These are phyloP conservation scores for Chaetorhynchus papuensis DNA, from an alignment of 2,113 vertebrate genomes.

Conservation along the genomic window DNA sequence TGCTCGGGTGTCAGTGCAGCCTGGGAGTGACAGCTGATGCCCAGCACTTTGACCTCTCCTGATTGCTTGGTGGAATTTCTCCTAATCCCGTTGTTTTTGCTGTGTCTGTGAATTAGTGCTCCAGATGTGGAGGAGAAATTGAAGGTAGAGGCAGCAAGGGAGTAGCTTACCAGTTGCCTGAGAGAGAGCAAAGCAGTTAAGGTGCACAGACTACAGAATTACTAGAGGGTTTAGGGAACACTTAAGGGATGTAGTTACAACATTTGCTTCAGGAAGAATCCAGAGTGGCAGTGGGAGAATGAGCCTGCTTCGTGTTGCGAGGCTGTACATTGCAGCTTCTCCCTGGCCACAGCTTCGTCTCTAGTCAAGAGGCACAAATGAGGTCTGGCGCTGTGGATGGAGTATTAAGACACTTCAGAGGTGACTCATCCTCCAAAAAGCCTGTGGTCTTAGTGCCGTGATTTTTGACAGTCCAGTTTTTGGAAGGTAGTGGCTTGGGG, in stretches of 20 bases:
- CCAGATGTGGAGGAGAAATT: neutral
- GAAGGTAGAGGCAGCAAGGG: neutral
- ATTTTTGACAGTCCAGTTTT: neutral
- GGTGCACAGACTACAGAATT: neutral
- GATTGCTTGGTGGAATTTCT: neutral
- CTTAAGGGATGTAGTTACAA: neutral
- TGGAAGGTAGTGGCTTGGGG: neutral
- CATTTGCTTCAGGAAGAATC: neutral
- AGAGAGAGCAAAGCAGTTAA: neutral
- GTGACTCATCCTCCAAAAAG: neutral
- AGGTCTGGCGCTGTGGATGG: neutral
- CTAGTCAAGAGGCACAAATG: neutral
- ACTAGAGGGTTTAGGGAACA: neutral
- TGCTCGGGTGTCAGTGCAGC: neutral
- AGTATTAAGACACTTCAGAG: neutral
- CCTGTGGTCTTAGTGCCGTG: neutral
- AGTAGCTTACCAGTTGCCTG: neutral
- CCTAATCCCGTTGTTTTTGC: neutral
- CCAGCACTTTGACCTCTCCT: neutral
- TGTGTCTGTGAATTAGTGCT: neutral
- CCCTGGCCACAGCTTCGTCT: neutral
- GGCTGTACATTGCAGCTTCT: neutral
- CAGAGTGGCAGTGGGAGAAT: neutral
- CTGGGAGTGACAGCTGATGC: neutral
- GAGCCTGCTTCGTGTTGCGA: fast-evolving